phyloP scores from a whole-genome alignment of 1,140 invertebrate species.

The Liolophura sinensis region DNA sequence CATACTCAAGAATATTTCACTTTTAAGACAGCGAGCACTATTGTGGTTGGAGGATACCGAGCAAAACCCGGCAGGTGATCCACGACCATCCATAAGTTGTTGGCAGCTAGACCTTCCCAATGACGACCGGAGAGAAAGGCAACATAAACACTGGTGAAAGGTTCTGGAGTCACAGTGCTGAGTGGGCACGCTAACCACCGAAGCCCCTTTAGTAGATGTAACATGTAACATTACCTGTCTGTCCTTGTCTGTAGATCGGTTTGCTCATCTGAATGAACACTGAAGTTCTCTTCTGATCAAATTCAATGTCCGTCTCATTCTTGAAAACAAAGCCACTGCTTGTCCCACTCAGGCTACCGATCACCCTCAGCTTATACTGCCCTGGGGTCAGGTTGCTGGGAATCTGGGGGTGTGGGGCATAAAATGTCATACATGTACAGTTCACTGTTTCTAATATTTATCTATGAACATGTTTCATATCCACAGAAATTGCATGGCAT shows the following conservation, averaged over 20 bases:
- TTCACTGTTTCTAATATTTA: too few species aligned
- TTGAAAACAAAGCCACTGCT: slow-evolving; percentile 47
- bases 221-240: slow-evolving; percentile 70
- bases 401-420: background rate
- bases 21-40: too few species aligned
- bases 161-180: background rate
- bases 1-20: too few species aligned
- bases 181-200: background rate
- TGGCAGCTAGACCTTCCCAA: too few species aligned
- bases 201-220: slow-evolving; percentile 12
- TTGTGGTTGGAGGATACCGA: too few species aligned
- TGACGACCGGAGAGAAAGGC: too few species aligned
- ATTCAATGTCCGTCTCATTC: slow-evolving; percentile 53
- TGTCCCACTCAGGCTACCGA: slow-evolving; percentile 66
- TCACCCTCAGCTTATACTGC: slow-evolving; percentile 82
- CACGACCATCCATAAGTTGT: too few species aligned
- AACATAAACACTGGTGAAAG: too few species aligned
- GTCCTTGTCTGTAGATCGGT: slow-evolving; percentile 91
- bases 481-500: background rate
- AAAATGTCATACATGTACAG: background rate
- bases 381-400: slow-evolving; percentile 59
- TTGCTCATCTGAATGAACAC: slow-evolving; percentile 95
- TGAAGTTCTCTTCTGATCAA: slow-evolving; percentile 59
- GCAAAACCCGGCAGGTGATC: too few species aligned
- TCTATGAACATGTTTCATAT: background rate